Percentiles rank a stretch among this genome's conserved stretches.
These are phyloP conservation scores for Cichladusa arquata DNA, from an alignment of 2,113 vertebrate genomes.

Conservation along the genomic window DNA sequence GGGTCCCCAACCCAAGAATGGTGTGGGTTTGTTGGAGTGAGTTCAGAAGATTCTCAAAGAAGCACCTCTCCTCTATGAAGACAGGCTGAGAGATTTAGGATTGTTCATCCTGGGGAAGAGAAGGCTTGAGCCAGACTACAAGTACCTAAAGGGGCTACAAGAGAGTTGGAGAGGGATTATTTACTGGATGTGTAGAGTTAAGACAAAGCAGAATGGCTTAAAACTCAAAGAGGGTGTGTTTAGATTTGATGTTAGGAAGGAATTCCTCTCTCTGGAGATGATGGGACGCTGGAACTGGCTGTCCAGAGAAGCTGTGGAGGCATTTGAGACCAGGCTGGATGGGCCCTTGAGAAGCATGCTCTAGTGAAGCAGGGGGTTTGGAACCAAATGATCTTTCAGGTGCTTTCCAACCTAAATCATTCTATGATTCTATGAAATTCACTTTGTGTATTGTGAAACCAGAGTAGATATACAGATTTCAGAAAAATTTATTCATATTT, in stretches of 20 bases:
- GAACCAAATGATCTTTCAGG: background rate
- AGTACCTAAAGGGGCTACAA: background rate
- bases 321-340: accelerated
- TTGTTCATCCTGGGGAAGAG: background rate
- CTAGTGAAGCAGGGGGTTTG: background rate
- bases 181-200: background rate
- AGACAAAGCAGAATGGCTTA: background rate
- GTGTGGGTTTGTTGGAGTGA: background rate
- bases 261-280: background rate
- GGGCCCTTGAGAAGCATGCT: background rate
- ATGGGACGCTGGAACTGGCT: background rate
- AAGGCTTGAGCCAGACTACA: background rate
- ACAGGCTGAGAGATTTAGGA: background rate
- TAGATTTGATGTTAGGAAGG: background rate
- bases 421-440: background rate
- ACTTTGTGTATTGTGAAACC: background rate
- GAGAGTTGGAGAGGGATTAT: background rate
- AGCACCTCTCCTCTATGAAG: background rate
- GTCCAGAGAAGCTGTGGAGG: background rate
- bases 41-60: background rate
- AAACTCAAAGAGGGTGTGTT: background rate
- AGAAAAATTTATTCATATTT: background rate
- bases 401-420: background rate
- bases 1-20: background rate
- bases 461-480: background rate